phyloP scores from a whole-genome alignment of 30 jellyfish, hydroid and myxozoan species.

The Aurelia coerulea region DNA sequence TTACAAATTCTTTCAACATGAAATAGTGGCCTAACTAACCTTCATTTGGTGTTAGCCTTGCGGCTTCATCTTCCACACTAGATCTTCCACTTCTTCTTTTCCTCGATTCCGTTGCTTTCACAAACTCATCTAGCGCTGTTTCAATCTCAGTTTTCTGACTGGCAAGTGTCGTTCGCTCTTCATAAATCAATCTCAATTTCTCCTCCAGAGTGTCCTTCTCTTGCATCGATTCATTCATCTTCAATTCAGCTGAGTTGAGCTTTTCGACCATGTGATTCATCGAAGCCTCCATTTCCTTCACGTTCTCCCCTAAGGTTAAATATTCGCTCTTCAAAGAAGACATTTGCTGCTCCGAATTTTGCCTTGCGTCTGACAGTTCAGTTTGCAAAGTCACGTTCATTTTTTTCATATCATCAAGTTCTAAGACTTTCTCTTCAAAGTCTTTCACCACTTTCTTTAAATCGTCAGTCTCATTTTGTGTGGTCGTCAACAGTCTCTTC shows the following conservation, averaged over 20 bases:
- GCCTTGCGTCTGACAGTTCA: background rate
- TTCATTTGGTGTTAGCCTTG: slow-evolving; percentile 55
- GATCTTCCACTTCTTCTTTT: slow-evolving; percentile 56
- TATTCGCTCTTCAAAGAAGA: slow-evolving; percentile 17
- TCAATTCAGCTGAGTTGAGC: slow-evolving; percentile 40
- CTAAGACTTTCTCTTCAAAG: background rate
- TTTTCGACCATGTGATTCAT: slow-evolving; percentile 60
- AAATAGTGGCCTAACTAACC: slow-evolving; percentile 15
- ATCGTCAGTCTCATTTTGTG: background rate
- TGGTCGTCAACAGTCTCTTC: background rate
- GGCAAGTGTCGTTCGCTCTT: slow-evolving; percentile 40
- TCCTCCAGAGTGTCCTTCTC: slow-evolving; percentile 43
- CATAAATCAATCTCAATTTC: slow-evolving; percentile 19
- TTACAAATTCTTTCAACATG: too few relatives aligned
- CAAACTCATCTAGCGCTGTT: slow-evolving; percentile 88
- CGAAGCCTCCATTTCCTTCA: slow-evolving; percentile 46
- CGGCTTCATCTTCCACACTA: slow-evolving; percentile 56
- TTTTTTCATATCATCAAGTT: slow-evolving; percentile 4
- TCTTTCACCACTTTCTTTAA: background rate
- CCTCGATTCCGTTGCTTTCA: slow-evolving; percentile 80
- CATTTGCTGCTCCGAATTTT: background rate
- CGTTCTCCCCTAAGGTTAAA: background rate
- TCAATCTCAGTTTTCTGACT: slow-evolving; percentile 76
- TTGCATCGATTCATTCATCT: slow-evolving; percentile 39
- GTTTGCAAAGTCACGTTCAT: slow-evolving; percentile 4